A percentile compares a stretch with the other conserved stretches of the same genome.
phyloP scores from a whole-genome alignment of 2,113 vertebrate species.

The Hemichromis elongatus region DNA sequence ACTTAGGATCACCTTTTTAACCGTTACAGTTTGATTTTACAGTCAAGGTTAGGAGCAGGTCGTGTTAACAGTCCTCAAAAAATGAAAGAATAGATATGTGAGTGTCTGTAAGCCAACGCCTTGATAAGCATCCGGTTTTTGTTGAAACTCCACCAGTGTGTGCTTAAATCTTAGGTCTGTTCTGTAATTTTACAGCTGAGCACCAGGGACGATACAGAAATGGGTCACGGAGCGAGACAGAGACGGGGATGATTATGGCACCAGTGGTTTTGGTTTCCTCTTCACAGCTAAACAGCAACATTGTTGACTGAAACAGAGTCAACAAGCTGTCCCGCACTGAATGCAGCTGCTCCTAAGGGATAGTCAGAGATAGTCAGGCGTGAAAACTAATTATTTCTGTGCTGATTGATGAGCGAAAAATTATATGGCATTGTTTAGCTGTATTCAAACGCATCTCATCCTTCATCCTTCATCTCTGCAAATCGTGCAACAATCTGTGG shows the following conservation, averaged over 20 bases:
- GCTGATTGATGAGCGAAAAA: not conserved
- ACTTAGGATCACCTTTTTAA: not conserved
- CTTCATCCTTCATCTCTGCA: not conserved
- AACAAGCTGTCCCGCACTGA: not conserved
- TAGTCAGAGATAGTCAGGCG: not conserved
- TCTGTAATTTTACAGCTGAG: not conserved
- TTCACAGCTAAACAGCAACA: not conserved
- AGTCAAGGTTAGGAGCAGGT: not conserved
- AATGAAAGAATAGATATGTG: not conserved
- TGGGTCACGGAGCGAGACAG: slow-evolving; percentile 11
- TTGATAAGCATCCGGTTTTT: slow-evolving; percentile 45
- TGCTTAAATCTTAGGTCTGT: not conserved
- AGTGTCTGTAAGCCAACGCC: not conserved
- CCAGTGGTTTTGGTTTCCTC: slow-evolving; percentile 16
- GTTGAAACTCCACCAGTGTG: not conserved
- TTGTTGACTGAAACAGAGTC: not conserved
- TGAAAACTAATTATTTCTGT: not conserved
- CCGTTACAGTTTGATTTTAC: not conserved
- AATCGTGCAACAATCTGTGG: not conserved
- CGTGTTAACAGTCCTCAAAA: not conserved
- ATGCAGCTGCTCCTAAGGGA: not conserved
- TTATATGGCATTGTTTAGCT: not conserved
- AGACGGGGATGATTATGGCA: not conserved
- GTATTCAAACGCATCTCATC: not conserved
- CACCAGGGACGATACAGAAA: slow-evolving; percentile 6